Percentiles rank a stretch among this genome's conserved stretches.
Conservation (phyloP, 30 jellyfish, hydroid and myxozoan genomes). For the Cassiopea andromeda region DNA sequence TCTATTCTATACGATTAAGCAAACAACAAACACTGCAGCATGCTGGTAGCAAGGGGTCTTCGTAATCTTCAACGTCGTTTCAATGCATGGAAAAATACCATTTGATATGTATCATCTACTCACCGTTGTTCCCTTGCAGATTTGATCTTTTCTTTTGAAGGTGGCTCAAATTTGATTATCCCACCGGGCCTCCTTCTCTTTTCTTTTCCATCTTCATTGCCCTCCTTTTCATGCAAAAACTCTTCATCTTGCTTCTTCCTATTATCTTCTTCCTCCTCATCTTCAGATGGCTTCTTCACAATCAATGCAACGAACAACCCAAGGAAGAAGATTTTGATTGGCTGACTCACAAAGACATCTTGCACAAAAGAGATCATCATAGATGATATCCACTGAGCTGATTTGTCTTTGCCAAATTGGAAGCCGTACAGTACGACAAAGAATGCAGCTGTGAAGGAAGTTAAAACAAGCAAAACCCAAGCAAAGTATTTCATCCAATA, state of each 20-base stretch:
- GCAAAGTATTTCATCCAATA: conserved; percentile 97
- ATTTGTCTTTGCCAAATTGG: conserved; percentile 91
- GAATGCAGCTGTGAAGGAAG: conserved; percentile 94
- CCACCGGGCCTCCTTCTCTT: conserved; percentile 55
- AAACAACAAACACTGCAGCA: no score
- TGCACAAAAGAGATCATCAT: conserved; percentile 88
- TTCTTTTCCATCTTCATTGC: conserved; percentile 12
- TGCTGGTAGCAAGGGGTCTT: no score
- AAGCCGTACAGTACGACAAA: conserved; percentile 96
- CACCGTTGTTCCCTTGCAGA: conserved; percentile 90
- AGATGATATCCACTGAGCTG: conserved; percentile 93
- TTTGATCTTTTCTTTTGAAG: conserved; percentile 84
- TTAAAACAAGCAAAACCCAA: conserved; percentile 79
- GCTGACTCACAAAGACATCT: conserved; percentile 92
- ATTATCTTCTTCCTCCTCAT: conserved; percentile 84
- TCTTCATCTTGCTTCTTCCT: conserved; percentile 86
- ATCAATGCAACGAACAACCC: conserved; percentile 91
- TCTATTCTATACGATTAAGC: no score
- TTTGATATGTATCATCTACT: not conserved
- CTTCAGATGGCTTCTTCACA: conserved; percentile 93
- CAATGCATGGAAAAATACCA: no score
- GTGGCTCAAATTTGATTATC: conserved; percentile 90
- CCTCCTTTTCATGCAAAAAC: conserved; percentile 35
- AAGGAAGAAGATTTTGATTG: conserved; percentile 83
- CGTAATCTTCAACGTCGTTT: no score